Conservation (phyloP, 2,113 vertebrate species). For the Sinocyclocheilus grahami region DNA sequence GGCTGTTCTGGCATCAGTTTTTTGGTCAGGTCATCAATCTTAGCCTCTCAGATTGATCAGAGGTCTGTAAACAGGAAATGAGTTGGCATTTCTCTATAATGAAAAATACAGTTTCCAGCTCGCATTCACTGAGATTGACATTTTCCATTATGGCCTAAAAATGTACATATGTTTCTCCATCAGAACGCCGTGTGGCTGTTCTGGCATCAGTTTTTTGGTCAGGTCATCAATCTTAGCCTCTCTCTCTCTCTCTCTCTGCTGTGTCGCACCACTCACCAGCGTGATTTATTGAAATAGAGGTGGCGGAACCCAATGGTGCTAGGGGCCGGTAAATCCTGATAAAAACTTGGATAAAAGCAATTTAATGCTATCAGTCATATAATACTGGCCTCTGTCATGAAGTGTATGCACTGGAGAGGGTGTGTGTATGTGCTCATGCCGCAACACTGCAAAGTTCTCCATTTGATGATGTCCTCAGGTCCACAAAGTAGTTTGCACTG, state of each 20-base stretch:
- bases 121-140: conserved; percentile 75
- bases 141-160: conserved; percentile 82
- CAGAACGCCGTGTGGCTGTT: conserved; percentile 56
- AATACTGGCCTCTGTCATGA: conserved; percentile 70
- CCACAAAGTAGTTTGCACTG: too few species aligned
- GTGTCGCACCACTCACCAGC: conserved; percentile 11
- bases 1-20: conserved; percentile 49
- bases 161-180: conserved; percentile 76
- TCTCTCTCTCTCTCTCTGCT: not conserved
- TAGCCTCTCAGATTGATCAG: too few species aligned
- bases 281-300: conserved; percentile 79
- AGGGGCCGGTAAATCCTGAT: conserved; percentile 78
- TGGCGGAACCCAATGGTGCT: conserved; percentile 69
- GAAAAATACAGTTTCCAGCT: conserved; percentile 70
- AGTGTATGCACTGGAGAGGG: conserved; percentile 55
- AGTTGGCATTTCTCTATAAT: conserved; percentile 77
- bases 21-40: conserved; percentile 27
- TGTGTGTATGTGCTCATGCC: conserved; percentile 16
- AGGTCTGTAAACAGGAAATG: conserved; percentile 73
- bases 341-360: conserved; percentile 81
- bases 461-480: not conserved
- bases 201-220: conserved; percentile 37
- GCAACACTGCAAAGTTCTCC: not conserved
- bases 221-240: conserved; percentile 61
- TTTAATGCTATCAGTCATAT: conserved; percentile 82